phyloP scores from a whole-genome alignment of 2,113 vertebrate genomes.

The Vidua macroura region DNA sequence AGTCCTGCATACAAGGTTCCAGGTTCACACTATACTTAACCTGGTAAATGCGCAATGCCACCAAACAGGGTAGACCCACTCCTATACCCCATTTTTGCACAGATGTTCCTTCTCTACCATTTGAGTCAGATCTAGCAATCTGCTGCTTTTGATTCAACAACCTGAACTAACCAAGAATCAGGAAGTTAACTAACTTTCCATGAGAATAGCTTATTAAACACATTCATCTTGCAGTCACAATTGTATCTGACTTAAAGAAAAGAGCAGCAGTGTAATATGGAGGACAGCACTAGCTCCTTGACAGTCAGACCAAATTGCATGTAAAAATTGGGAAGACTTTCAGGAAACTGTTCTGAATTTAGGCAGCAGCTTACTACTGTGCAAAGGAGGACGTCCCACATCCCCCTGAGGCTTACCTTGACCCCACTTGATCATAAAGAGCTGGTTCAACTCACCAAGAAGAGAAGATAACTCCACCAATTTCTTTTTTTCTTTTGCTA shows the following conservation, averaged over 20 bases:
- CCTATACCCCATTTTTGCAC: neutral
- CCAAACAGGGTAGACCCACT: neutral
- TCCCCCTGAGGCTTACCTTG: neutral
- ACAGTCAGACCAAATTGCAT: neutral
- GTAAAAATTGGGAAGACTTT: neutral
- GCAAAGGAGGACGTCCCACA: neutral
- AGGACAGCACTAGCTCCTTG: neutral
- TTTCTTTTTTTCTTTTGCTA: neutral
- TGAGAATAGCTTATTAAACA: neutral
- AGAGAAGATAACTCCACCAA: neutral
- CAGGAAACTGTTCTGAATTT: neutral
- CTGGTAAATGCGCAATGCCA: neutral
- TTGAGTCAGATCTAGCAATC: neutral
- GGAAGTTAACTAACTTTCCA: neutral
- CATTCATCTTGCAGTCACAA: neutral
- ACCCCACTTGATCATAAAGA: neutral
- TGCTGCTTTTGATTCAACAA: neutral
- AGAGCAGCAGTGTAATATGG: neutral
- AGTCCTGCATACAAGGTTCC: neutral
- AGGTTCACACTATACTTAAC: neutral
- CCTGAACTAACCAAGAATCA: neutral
- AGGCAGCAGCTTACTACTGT: neutral
- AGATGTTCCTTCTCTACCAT: neutral
- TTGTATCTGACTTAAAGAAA: neutral
- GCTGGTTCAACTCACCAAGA: neutral